phyloP scores from a whole-genome alignment of 2,797 vertebrate species.

The Acestrorhynchus altus region DNA sequence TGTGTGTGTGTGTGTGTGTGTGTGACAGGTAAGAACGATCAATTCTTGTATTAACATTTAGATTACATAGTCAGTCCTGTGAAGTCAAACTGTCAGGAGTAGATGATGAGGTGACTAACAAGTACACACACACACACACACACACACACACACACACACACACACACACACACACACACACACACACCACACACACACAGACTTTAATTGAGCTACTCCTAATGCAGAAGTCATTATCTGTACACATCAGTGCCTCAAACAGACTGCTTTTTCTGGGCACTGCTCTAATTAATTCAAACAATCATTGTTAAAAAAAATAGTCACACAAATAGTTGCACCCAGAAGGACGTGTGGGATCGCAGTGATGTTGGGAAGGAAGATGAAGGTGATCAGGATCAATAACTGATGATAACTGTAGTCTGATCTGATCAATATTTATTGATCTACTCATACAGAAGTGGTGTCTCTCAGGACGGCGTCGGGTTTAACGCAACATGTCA shows the following conservation, averaged over 20 bases:
- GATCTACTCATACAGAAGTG: too few species aligned
- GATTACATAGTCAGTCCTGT: conserved; percentile 74
- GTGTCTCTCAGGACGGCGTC: too few species aligned
- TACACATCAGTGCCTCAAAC: background rate
- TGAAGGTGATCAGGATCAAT: too few species aligned
- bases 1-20: background rate
- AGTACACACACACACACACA: background rate
- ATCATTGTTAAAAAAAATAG: too few species aligned
- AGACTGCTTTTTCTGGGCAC: too few species aligned
- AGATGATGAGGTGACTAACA: background rate
- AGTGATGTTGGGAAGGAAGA: too few species aligned
- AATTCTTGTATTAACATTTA: conserved; percentile 78
- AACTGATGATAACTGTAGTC: too few species aligned
- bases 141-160: background rate
- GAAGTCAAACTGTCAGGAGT: conserved; percentile 28
- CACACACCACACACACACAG: background rate
- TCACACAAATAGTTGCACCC: too few species aligned
- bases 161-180: background rate
- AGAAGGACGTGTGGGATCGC: too few species aligned
- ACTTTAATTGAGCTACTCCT: background rate
- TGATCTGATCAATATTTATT: too few species aligned
- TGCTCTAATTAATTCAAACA: too few species aligned
- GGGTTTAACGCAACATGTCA: too few species aligned
- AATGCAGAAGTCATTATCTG: background rate
- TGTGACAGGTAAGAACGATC: background rate